Evolutionary conservation across 1,140 invertebrate genomes (phyloP), one percentile per base, ranked within the genome.

Genomic region (Bradynema listronoti): DNA sequence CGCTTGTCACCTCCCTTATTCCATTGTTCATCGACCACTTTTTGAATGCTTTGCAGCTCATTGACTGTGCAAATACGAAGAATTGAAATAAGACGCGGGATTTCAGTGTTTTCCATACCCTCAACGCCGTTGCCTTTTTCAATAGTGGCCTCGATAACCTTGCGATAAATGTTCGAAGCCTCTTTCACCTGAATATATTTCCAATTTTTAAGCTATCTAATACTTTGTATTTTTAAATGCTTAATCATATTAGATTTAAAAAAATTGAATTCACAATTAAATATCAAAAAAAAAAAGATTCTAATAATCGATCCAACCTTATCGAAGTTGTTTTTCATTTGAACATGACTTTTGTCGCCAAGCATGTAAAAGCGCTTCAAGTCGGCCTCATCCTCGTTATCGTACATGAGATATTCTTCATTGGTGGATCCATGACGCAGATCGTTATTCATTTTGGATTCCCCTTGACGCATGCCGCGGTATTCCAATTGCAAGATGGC

Each of bases 341-440:
- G 19, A 39, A 19, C 19, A 11, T 11, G 19, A 39, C 9, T 43
- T 43, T 43, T 43, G 42, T 71, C 62, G 56, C 67, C 66, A 39
- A 56, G 57, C 56, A 52, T 43, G 57, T 60, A 71, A 55, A 72
- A 74, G 25, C 68, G 67, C 41, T 74, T 61, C 53, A 56, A 55
- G 19, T 41, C 60, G 16, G 42, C 29, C 19, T 71, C 71, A 30
- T 45, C 53, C 32, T 74, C 58, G 16, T 53, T 39, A 52, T 57
- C 45, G 56, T 71, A 74, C 32, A 73, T 27, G 22, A 72, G 54
- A 5, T 47, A 30, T 24, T 73, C 60, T 22, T 73, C 56, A 41
- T 61, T 60, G 11, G 24, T 19, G 22, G 30, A 30, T 27, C 33
- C n/a, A n/a, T n/a, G n/a, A n/a, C n/a, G n/a, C n/a, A n/a, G n/a